phyloP scores from a whole-genome alignment of 2,797 vertebrate species.

The Telmatherina bonti region DNA sequence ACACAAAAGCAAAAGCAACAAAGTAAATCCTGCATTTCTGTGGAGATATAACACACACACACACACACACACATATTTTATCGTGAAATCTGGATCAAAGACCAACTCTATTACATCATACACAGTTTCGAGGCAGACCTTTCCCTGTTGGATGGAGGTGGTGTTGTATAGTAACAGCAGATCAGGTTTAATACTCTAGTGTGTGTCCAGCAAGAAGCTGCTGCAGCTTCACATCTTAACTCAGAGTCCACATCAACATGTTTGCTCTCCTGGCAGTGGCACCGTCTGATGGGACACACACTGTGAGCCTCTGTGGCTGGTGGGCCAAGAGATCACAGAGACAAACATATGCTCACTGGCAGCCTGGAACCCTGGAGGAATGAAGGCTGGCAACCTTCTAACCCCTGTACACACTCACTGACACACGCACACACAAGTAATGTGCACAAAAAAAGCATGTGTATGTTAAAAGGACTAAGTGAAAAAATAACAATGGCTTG shows the following conservation, averaged over 20 bases:
- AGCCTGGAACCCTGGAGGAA: slow-evolving; percentile 84
- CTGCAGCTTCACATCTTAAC: slow-evolving; percentile 48
- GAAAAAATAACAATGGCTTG: slow-evolving; percentile 18
- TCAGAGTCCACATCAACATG: slow-evolving; percentile 59
- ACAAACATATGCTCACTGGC: slow-evolving; percentile 95
- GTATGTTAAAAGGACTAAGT: slow-evolving; percentile 12
- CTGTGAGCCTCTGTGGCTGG: slow-evolving; percentile 86
- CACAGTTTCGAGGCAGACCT: slow-evolving; percentile 14
- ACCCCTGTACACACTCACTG: slow-evolving; percentile 39
- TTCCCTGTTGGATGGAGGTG: slow-evolving; percentile 4
- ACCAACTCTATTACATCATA: not conserved
- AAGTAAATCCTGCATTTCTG: not conserved
- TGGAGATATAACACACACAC: no score
- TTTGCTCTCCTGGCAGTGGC: slow-evolving; percentile 74
- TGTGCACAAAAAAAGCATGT: not conserved
- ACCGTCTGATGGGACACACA: slow-evolving; percentile 87
- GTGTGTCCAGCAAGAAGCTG: slow-evolving; percentile 21
- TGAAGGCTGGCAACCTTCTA: slow-evolving; percentile 90
- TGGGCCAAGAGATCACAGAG: slow-evolving; percentile 90
- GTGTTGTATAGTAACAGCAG: slow-evolving; percentile 9
- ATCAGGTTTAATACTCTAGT: slow-evolving; percentile 23
- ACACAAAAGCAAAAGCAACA: not conserved
- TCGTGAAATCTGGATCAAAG: slow-evolving; percentile 16
- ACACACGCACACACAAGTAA: slow-evolving; percentile 28
- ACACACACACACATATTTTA: not conserved